Conservation (phyloP, 1,140 invertebrate genomes). For the Brachionus koreanus region DNA sequence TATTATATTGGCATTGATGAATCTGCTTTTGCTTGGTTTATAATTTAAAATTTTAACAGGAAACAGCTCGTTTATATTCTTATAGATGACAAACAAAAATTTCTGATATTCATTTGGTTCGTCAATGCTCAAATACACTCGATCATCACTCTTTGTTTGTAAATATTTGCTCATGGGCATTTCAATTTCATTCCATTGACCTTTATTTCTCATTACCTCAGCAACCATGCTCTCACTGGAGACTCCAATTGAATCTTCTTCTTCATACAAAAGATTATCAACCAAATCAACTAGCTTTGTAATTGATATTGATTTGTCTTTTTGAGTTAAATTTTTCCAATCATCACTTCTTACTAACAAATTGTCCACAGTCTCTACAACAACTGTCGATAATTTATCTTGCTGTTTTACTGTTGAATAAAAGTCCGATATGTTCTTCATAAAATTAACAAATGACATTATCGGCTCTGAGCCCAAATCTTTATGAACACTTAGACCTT, state of each 20-base stretch:
- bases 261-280: neutral
- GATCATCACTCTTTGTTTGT: neutral
- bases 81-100: conserved; percentile 35
- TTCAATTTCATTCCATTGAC: neutral
- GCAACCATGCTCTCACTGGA: neutral
- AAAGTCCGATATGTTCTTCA: neutral
- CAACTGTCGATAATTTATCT: neutral
- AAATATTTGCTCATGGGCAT: neutral
- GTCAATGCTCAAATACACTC: neutral
- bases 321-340: neutral
- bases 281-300: conserved; percentile 24
- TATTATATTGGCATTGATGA: conserved; percentile 33
- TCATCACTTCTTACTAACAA: neutral
- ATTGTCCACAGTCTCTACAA: neutral
- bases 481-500: neutral
- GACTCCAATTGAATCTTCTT: neutral
- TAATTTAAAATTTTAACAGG: neutral
- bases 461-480: neutral
- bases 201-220: neutral
- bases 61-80: conserved; percentile 18
- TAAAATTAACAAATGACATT: neutral
- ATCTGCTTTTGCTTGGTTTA: neutral
- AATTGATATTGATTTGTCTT: neutral
- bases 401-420: neutral
- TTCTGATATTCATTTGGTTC: conserved; percentile 15